A percentile compares a stretch with the other conserved stretches of the same genome.
Evolutionary conservation across 2,113 vertebrate genomes (phyloP).

Genomic region (Boulengeromyrus knoepffleri): DNA sequence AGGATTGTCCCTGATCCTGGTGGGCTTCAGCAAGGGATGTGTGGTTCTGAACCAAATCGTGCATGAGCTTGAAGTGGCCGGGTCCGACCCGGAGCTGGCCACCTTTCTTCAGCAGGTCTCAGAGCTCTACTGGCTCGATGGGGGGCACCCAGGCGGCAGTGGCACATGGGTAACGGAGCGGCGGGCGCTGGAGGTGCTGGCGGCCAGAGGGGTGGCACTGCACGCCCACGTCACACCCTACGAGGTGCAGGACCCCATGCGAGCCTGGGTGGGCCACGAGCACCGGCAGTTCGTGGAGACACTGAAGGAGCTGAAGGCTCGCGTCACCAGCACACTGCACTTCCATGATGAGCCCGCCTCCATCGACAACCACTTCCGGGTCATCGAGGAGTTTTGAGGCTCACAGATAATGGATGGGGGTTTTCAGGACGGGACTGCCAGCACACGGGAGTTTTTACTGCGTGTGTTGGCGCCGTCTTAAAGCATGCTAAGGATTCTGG

Average conservation of each 20-base stretch:
- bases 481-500: not conserved
- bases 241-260: constrained; percentile 86
- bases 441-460: not conserved
- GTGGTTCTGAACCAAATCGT: constrained; percentile 95
- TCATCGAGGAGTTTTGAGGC: constrained; percentile 73
- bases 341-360: constrained; percentile 78
- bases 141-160: constrained; percentile 88
- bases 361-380: constrained; percentile 90
- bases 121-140: constrained; percentile 92
- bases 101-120: constrained; percentile 69
- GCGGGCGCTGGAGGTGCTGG: constrained; percentile 71
- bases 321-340: constrained; percentile 74
- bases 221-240: constrained; percentile 91
- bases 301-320: constrained; percentile 73
- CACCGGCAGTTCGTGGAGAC: constrained; percentile 75
- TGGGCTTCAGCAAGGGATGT: constrained; percentile 97
- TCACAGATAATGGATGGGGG: not conserved
- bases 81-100: constrained; percentile 64
- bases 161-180: constrained; percentile 89
- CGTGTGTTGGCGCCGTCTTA: not conserved
- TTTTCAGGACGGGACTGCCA: not conserved
- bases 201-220: constrained; percentile 68
- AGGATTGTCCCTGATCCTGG: constrained; percentile 66
- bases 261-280: constrained; percentile 93
- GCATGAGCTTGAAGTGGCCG: constrained; percentile 77